Conservation (phyloP, 2,797 vertebrate genomes). For the Mormyrops attenuatus region DNA sequence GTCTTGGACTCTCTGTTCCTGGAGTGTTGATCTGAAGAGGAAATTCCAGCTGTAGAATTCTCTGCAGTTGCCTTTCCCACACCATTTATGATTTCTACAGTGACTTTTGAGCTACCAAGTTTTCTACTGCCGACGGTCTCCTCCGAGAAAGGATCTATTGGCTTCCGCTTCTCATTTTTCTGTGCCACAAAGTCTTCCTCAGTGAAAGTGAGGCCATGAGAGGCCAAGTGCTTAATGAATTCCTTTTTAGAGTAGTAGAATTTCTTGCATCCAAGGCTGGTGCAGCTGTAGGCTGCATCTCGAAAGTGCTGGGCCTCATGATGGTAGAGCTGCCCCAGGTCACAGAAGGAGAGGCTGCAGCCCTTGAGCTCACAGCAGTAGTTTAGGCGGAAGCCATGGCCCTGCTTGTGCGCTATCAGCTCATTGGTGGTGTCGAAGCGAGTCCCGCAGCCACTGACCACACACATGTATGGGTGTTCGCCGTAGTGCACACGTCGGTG, state of each 20-base stretch:
- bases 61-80: constrained; percentile 23
- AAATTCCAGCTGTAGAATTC: constrained; percentile 34
- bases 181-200: constrained; percentile 69
- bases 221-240: constrained; percentile 78
- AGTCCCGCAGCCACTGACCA: constrained; percentile 79
- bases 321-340: constrained; percentile 90
- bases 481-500: constrained; percentile 81
- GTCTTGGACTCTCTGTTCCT: constrained; percentile 47
- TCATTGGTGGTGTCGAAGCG: constrained; percentile 80
- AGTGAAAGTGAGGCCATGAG: constrained; percentile 70
- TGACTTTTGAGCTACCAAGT: constrained; percentile 19
- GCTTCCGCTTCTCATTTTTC: constrained; percentile 57
- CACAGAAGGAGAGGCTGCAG: constrained; percentile 85
- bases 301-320: constrained; percentile 97
- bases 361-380: constrained; percentile 91
- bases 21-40: constrained; percentile 33
- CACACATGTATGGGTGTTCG: constrained; percentile 79
- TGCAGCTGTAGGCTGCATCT: constrained; percentile 87
- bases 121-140: constrained; percentile 21
- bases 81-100: constrained; percentile 32
- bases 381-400: constrained; percentile 76
- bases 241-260: constrained; percentile 92
- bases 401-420: constrained; percentile 87
- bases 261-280: constrained; percentile 76
- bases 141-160: constrained; percentile 40